phyloP scores from a whole-genome alignment of 2,888 invertebrate species.

The Pogonocherus hispidulus region DNA sequence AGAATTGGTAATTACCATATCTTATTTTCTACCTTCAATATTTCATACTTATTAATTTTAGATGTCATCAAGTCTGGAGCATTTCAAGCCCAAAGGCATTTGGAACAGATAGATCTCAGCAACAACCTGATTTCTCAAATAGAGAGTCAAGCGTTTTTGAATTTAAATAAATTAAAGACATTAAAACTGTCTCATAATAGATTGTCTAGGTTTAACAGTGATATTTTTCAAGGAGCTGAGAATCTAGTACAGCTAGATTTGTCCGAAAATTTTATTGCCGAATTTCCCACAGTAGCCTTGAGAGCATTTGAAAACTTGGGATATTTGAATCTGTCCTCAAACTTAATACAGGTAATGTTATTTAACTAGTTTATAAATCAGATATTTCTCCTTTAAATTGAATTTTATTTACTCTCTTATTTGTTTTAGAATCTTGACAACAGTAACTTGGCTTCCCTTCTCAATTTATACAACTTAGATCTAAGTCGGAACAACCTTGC shows the following conservation, averaged over 20 bases:
- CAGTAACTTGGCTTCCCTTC: conserved; percentile 77
- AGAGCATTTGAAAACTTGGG: conserved; percentile 79
- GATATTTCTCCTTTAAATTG: conserved; percentile 41
- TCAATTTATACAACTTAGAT: conserved; percentile 81
- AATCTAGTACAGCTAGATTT: conserved; percentile 86
- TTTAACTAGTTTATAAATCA: too few species aligned
- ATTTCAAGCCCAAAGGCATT: conserved; percentile 78
- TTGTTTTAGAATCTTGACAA: conserved; percentile 81
- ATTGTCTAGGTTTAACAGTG: conserved; percentile 85
- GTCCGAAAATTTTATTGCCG: conserved; percentile 87
- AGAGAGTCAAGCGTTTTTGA: conserved; percentile 82
- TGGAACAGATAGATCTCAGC: conserved; percentile 85
- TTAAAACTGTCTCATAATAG: conserved; percentile 85
- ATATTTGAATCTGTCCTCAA: conserved; percentile 85
- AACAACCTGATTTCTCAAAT: conserved; percentile 82
- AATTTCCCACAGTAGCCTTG: conserved; percentile 85
- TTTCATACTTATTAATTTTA: conserved; percentile 70
- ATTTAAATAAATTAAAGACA: conserved; percentile 76
- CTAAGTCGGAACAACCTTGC: conserved; percentile 88
- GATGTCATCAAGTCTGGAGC: conserved; percentile 76
- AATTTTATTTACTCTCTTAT: background rate
- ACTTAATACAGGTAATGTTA: conserved; percentile 81
- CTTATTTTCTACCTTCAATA: too few species aligned
- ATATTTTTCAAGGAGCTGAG: conserved; percentile 83
- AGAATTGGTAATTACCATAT: conserved; percentile 78